Percentiles rank a stretch among this genome's conserved stretches.
Conservation (phyloP, 1,140 invertebrate species). For the Pygmarrhopalites habei region DNA sequence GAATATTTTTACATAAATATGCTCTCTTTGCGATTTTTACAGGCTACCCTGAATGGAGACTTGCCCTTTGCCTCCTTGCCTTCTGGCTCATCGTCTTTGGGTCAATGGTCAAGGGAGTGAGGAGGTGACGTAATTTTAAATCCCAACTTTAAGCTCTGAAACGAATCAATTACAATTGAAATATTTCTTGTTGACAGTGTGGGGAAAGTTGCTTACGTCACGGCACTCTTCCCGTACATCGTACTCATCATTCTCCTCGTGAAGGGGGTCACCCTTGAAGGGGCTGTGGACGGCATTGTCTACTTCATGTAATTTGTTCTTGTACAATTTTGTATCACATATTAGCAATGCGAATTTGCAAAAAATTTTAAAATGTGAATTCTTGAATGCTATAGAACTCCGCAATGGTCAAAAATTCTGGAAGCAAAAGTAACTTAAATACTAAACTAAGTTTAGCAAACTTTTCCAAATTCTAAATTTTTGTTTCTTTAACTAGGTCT, state of each 20-base stretch:
- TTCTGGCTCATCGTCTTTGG: constrained; percentile 70
- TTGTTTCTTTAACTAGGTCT: constrained; percentile 42
- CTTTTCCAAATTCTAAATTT: not conserved
- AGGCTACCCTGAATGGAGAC: constrained; percentile 65
- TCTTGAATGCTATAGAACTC: too few species aligned
- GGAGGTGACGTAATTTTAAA: constrained; percentile 50
- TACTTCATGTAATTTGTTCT: constrained; percentile 66
- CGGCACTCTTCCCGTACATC: constrained; percentile 50
- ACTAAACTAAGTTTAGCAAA: not conserved
- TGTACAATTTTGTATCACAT: too few species aligned
- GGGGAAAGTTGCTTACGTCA: constrained; percentile 55
- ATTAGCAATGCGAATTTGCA: too few species aligned
- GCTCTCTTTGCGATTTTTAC: too few species aligned
- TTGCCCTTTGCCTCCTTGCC: constrained; percentile 62
- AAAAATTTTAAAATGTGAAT: too few species aligned
- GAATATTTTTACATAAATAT: too few species aligned
- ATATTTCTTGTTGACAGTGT: constrained; percentile 52
- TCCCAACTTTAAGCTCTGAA: not conserved
- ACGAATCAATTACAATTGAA: not conserved
- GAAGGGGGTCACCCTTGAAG: constrained; percentile 46
- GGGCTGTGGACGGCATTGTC: constrained; percentile 49
- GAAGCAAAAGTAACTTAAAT: constrained; percentile 42
- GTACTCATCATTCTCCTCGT: constrained; percentile 48
- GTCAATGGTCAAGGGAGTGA: constrained; percentile 68
- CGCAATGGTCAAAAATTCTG: constrained; percentile 59